Base-by-base conservation (phyloP, 2,888 invertebrate genomes). In the Agrotis ipsilon region DNA sequence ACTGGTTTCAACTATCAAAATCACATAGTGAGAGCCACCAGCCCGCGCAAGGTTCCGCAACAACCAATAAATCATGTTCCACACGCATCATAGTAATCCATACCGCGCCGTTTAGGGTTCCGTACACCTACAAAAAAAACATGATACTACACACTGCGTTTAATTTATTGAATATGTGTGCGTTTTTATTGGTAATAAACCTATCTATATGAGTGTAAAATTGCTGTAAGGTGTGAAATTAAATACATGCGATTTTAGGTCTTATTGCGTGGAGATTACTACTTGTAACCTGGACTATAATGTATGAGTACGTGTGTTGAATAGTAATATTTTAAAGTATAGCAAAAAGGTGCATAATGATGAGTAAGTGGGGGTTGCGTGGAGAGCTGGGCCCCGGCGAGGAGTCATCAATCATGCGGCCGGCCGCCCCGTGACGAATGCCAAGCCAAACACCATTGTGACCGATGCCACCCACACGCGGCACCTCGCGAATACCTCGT, bases 371-470 rank as follows among this genome's bases (percentile, higher is more conserved):
- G 58, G 63, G 67, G 43, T 80, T 72, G 64, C 71, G 58, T 65
- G 65, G 68, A 81, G 68, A 71, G 45, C 48, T 61, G 57, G 27
- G 58, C 54, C 54, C 52, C 57, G 52, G 48, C 45, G 60, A 32
- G 49, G 65, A 69, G 90, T 91, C 93, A 96, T 96, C 95, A 95
- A 95, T 96, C 95, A 95, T 88, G 85, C 71, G 77, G 79, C 80
- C 82, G 79, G 82, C 85, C 93, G 93, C 93, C 94, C 94, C 94
- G 92, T 94, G 95, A 96, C 96, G 94, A 94, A 96, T 95, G 92
- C 94, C 93, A 94, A 91, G 91, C 92, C 94, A 95, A 96, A 96
- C 95, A 96, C 92, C 90, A 94, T 94, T 94, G 94, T 94, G 89
- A 89, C 87, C 87, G 84, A 90, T 89, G 88, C 95, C 95, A 95